Conservation (phyloP, 2,797 vertebrate genomes). For the Pteronotus mesoamericanus region DNA sequence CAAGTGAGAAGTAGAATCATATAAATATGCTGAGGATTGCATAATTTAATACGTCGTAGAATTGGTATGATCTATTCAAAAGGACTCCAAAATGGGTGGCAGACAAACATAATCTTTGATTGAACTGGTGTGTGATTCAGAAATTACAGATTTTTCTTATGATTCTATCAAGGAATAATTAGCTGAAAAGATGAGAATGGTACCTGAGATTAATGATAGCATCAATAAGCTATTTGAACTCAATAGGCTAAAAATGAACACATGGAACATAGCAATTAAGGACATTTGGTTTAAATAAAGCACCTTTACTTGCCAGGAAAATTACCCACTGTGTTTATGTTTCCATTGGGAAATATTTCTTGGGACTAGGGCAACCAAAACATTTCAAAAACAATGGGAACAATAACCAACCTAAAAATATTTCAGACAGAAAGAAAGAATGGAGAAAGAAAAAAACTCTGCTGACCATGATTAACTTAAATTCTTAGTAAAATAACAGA, state of each 20-base stretch:
- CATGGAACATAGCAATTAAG: constrained; percentile 52
- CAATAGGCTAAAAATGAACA: constrained; percentile 58
- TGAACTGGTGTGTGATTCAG: constrained; percentile 19
- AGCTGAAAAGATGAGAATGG: constrained; percentile 56
- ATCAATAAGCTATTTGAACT: constrained; percentile 68
- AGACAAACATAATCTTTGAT: constrained; percentile 1
- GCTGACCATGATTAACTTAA: constrained; percentile 25
- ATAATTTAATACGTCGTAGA: constrained; percentile 43
- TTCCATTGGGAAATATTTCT: constrained; percentile 63
- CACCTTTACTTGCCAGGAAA: constrained; percentile 29
- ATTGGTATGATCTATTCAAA: constrained; percentile 16
- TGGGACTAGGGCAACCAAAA: constrained; percentile 19
- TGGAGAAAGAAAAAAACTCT: neutral
- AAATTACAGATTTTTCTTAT: constrained; percentile 55
- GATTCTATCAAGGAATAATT: constrained; percentile 62
- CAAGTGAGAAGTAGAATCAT: constrained; percentile 39
- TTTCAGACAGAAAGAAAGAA: constrained; percentile 13
- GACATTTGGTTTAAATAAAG: constrained; percentile 66
- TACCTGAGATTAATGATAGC: constrained; percentile 59
- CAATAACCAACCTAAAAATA: constrained; percentile 55
- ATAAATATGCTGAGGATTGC: constrained; percentile 29
- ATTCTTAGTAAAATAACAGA: constrained; percentile 48
- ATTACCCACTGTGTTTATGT: constrained; percentile 58
- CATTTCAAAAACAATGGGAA: constrained; percentile 53
- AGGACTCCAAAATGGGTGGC: neutral